These are phyloP conservation scores for Nasonia longicornis DNA, from an alignment of 1,140 invertebrate species.

Conservation along the genomic window DNA sequence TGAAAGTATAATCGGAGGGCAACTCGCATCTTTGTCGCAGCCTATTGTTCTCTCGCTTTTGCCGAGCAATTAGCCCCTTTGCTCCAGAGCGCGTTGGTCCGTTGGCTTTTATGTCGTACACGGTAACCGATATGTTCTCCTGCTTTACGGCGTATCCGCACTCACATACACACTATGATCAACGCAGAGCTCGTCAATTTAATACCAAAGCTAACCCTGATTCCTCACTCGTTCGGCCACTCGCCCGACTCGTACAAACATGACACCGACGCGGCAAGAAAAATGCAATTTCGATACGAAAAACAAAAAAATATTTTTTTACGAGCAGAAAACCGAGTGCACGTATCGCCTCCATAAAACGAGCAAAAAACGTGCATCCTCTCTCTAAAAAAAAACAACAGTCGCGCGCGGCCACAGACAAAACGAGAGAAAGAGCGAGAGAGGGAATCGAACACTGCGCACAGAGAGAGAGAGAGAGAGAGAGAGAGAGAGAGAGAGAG, in stretches of 20 bases:
- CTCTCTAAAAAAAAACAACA: neutral
- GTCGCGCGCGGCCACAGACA: neutral
- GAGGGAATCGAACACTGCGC: neutral
- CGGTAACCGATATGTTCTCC: neutral
- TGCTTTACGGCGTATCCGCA: neutral
- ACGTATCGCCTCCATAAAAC: neutral
- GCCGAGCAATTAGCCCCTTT: constrained; percentile 5
- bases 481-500: neutral
- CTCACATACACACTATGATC: neutral
- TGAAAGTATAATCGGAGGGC: neutral
- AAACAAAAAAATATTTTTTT: constrained; percentile 5
- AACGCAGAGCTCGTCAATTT: neutral
- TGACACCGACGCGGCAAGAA: neutral
- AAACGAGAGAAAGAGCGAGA: neutral
- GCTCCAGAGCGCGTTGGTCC: neutral
- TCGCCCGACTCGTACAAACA: neutral
- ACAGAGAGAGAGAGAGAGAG: neutral
- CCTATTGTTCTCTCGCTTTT: constrained; percentile 24
- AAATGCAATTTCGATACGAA: neutral
- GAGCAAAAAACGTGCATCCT: neutral
- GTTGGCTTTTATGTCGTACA: neutral
- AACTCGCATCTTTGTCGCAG: neutral
- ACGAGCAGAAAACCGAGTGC: neutral
- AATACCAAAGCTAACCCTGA: neutral
- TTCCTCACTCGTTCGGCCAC: neutral